Percentiles rank a stretch among this genome's conserved stretches.
Evolutionary conservation across 1,140 invertebrate genomes (phyloP).

Genomic region (Bombus confusus): DNA sequence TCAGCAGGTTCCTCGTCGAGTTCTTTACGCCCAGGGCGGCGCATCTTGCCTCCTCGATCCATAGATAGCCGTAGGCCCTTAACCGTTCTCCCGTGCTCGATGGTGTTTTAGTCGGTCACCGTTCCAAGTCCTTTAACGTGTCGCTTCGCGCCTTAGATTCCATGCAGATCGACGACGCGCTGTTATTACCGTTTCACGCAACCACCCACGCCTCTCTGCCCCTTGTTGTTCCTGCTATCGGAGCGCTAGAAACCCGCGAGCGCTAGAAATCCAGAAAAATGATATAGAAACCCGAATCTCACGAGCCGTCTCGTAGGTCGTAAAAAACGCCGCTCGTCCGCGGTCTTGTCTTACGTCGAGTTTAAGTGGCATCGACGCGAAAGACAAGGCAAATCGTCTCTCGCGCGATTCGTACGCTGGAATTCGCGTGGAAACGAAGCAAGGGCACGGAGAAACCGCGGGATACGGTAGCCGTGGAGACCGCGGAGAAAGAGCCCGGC

Average conservation of each 20-base stretch:
- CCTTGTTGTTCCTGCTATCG: too few relatives aligned
- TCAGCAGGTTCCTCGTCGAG: slow-evolving; percentile 46
- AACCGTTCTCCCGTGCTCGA: not conserved
- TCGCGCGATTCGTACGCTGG: not conserved
- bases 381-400: too few relatives aligned
- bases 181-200: too few relatives aligned
- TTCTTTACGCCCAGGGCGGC: slow-evolving; percentile 24
- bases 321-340: too few relatives aligned
- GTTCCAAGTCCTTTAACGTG: not conserved
- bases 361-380: too few relatives aligned
- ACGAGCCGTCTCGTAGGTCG: too few relatives aligned
- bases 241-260: too few relatives aligned
- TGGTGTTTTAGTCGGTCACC: not conserved
- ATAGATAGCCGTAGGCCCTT: not conserved
- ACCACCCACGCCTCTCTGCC: too few relatives aligned
- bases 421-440: not conserved
- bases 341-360: too few relatives aligned
- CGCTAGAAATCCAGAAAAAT: too few relatives aligned
- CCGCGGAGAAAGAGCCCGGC: slow-evolving; percentile 56
- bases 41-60: not conserved
- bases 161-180: too few relatives aligned
- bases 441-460: not conserved
- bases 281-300: too few relatives aligned
- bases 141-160: not conserved
- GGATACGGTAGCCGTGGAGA: slow-evolving; percentile 9